Base-by-base conservation (phyloP, 2,888 invertebrate species). In the Branchellion lobata region DNA sequence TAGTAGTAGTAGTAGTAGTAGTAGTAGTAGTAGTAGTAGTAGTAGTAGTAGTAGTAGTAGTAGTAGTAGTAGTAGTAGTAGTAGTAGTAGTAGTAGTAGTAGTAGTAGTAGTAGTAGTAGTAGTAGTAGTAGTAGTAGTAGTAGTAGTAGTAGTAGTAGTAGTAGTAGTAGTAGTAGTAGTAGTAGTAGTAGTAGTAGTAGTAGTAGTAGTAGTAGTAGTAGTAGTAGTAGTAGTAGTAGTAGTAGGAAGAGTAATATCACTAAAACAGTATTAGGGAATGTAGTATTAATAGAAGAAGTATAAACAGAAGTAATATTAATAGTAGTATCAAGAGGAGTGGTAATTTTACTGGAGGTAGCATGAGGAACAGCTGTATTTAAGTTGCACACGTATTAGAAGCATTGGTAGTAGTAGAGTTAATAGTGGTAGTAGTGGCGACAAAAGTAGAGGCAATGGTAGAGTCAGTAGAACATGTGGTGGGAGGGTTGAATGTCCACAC, bases 11-110 rank as follows among this genome's bases (percentile, higher is more conserved):
- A 51, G 51, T 51, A 51, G 51, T 51, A 51, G 51, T 51, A 51
- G 51, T 51, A 51, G 51, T 51, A 51, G 51, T 51, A 51, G 51
- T 51, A 51, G 51, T 51, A 51, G 51, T 51, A 51, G 51, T 51
- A 51, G 51, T 51, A 51, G 51, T 51, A 51, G 51, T 51, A 51
- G 51, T 51, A 51, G 51, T 51, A 51, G 51, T 51, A 18, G 51
- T 51, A 18, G 51, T 11, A 18, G 14, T 51, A 51, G 14, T 51
- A 51, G 14, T 51, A 18, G 14, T 51, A 18, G 21, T 51, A 51
- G 14, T 51, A 51, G 14, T 51, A 51, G 14, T 51, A 18, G 14
- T 51, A 51, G 21, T 51, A 51, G 14, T 51, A 51, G 14, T 18
- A 51, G 14, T 51, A 51, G 14, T 51, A 51, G 14, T 51, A 51